phyloP scores from a whole-genome alignment of 2,797 vertebrate genomes.

The Cossypha niveicapilla region DNA sequence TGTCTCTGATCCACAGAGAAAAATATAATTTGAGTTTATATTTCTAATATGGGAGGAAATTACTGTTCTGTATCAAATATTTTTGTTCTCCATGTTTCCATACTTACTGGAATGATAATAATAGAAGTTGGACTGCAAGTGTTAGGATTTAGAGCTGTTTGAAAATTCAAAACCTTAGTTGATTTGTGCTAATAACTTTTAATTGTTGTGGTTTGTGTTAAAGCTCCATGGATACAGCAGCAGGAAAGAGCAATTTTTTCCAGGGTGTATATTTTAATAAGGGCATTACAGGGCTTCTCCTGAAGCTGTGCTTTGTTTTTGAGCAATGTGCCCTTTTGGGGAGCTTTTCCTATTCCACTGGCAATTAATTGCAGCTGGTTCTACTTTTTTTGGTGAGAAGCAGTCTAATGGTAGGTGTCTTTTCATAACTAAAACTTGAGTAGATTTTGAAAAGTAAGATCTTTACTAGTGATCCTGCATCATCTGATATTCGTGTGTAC shows the following conservation, averaged over 20 bases:
- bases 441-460: not conserved
- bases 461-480: not conserved
- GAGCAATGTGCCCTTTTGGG: not conserved
- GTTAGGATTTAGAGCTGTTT: not conserved
- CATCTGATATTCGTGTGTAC: fast-evolving
- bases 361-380: not conserved
- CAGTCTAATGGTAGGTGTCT: not conserved
- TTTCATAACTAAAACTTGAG: not conserved
- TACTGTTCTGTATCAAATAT: not conserved
- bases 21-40: not conserved
- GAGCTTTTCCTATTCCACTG: not conserved
- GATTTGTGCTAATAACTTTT: not conserved
- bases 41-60: not conserved
- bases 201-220: not conserved
- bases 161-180: not conserved
- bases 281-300: not conserved
- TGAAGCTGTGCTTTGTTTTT: not conserved
- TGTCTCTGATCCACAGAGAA: not conserved
- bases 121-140: not conserved
- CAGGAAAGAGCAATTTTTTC: not conserved
- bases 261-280: not conserved
- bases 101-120: not conserved
- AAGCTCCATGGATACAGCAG: not conserved
- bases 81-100: not conserved
- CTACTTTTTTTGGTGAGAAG: not conserved